Base-by-base conservation (phyloP, 2,797 vertebrate species). In the Coilia nasus region DNA sequence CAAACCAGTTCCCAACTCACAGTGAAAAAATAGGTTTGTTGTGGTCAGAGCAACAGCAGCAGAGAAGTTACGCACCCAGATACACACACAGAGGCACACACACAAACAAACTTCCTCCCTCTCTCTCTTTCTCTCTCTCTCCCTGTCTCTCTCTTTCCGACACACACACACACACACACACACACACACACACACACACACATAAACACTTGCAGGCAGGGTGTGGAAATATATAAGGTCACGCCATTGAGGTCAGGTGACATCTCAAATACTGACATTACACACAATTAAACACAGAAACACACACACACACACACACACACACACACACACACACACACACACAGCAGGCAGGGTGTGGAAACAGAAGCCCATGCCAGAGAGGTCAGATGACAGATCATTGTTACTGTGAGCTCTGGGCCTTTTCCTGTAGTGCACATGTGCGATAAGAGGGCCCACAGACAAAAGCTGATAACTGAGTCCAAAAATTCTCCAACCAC, bases 381-480 rank as follows among this genome's bases (percentile, higher is more conserved):
- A 88, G 93, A 95, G 96, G 96, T 96, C 96, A 95, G 89, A 91
- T 92, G 93, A 93, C 93, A 94, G 92, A 93, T 95, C 96, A 97
- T 97, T 98, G 96, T 97, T 98, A 93, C 94, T 92, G 93, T 91
- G 93, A 95, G 96, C 97, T 93, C 93, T 92, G 93, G 92, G 93
- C 91, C 91, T 93, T 91, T 96, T 99, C 97, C 97, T 97, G 97
- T 96, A 95, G 93, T 96, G 96, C 94, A 94, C 94, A 94, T 95
- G 91, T 88, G 90, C 96, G 97, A 98, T 98, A 97, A 98, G 96
- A 93, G 92, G 92, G 41, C 87, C 62, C 90, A 91, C 94, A 96
- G 96, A 98, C 97, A 98, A 97, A 97, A 95, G 96, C 96, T 83
- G 88, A 95, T 97, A 98, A 97, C 96, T 96, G 96, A 97, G 95